phyloP scores from a whole-genome alignment of 2,888 invertebrate genomes.

The Epicampocera succincta region DNA sequence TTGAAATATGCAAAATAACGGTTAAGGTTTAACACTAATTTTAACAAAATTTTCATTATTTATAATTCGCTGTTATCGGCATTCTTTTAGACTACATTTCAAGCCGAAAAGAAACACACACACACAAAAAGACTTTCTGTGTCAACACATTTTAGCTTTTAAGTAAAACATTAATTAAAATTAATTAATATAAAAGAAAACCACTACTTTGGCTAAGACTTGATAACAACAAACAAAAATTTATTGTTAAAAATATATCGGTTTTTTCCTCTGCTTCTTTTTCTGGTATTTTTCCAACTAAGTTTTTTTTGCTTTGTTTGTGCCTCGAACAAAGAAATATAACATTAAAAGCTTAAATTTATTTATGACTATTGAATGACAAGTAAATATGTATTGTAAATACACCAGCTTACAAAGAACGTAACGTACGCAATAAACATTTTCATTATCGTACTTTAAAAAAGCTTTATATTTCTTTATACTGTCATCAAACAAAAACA shows the following conservation, averaged over 20 bases:
- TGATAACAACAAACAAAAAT: too few species aligned
- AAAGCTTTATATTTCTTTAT: conserved; percentile 10
- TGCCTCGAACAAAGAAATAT: conserved; percentile 38
- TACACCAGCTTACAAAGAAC: conserved; percentile 34
- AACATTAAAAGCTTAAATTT: conserved; percentile 50
- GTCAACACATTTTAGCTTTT: neutral
- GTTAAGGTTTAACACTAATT: too few species aligned
- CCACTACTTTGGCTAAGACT: too few species aligned
- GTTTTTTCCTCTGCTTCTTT: too few species aligned
- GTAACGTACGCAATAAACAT: conserved; percentile 22
- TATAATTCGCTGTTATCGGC: too few species aligned
- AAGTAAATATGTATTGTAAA: conserved; percentile 50
- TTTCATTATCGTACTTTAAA: conserved; percentile 15
- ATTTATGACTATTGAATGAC: conserved; percentile 42
- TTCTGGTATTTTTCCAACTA: conserved; percentile 25
- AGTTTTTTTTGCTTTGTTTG: conserved; percentile 27
- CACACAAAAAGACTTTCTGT: too few species aligned
- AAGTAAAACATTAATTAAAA: too few species aligned
- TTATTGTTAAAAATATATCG: neutral
- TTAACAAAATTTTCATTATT: too few species aligned
- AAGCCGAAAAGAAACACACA: too few species aligned
- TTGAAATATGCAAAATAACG: too few species aligned
- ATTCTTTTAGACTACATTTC: too few species aligned
- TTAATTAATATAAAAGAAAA: neutral
- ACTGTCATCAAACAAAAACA: neutral